Evolutionary conservation across 2,113 vertebrate genomes (phyloP), one percentile per base, ranked within the genome.

Genomic region (Sinocyclocheilus anshuiensis): DNA sequence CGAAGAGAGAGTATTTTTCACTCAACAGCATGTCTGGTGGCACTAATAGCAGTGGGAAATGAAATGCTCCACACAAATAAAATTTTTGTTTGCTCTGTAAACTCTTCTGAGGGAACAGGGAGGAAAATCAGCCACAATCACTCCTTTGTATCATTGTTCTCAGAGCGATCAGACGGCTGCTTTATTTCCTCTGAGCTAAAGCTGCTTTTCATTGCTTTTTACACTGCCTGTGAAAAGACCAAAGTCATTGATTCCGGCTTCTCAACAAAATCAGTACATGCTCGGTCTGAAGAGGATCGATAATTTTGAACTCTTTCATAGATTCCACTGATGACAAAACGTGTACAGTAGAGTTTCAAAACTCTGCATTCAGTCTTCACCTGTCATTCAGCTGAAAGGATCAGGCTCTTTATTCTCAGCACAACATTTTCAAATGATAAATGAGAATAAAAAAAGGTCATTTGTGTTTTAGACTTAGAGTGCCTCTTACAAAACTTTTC

Each of bases 231-330:
- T 87, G 4, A 84, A 77, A 18, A 67, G 78, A 75, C 86, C 89
- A 88, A 90, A 85, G 76, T 61, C 76, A 88, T 91, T 89, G 63
- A 89, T 91, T 90, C 83, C 82, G 86, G 59, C 67, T 87, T 90
- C 81, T 45, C 72, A 80, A 72, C 67, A 85, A 86, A 88, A 55
- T 61, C 67, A 86, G 53, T 22, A 61, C 24, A 77, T 81, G 57
- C 50, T 84, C 80, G 57, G 63, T 87, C 59, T 88, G 86, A 89
- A 87, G 88, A 65, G 85, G 78, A 89, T 90, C 85, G 83, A 90
- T 57, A 59, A 89, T 88, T 87, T 86, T 86, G 82, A 42, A 63
- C 76, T 81, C 86, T 67, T 71, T 87, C 81, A 87, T 67, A 55
- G 83, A 88, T 85, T 79, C 71, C 53, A 85, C 74, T 88, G 71